Percentiles rank a stretch among this genome's conserved stretches.
Conservation (phyloP, 2,113 vertebrate genomes). For the Vimba vimba region DNA sequence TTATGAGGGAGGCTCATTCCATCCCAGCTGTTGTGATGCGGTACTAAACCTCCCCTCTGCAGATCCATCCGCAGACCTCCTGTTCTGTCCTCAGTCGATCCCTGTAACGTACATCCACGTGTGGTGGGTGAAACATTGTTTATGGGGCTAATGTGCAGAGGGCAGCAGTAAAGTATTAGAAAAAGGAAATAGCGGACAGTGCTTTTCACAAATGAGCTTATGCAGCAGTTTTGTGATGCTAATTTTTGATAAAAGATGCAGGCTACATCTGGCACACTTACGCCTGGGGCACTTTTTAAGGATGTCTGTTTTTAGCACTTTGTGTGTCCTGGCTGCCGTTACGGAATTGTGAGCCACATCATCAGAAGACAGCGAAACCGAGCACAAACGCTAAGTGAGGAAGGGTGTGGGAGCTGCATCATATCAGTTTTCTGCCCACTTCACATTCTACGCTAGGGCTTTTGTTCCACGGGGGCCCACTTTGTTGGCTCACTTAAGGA, state of each 20-base stretch:
- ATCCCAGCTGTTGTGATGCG: slow-evolving; percentile 8
- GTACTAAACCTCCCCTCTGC: not conserved
- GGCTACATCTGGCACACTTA: slow-evolving; percentile 23
- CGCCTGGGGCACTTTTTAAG: slow-evolving; percentile 25
- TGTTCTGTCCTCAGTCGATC: not conserved
- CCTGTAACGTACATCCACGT: not conserved
- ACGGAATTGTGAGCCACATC: slow-evolving; percentile 8
- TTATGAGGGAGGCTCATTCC: not conserved
- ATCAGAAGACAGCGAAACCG: slow-evolving; percentile 13
- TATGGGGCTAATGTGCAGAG: slow-evolving; percentile 27
- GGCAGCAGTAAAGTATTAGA: slow-evolving; percentile 24
- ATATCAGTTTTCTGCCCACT: slow-evolving; percentile 36
- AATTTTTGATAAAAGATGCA: slow-evolving; percentile 31
- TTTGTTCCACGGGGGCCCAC: slow-evolving; percentile 60
- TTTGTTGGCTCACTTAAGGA: slow-evolving; percentile 67
- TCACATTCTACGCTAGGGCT: slow-evolving; percentile 45
- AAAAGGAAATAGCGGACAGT: slow-evolving; percentile 18
- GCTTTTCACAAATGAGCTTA: slow-evolving; percentile 23
- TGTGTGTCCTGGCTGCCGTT: not conserved
- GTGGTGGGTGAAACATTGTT: slow-evolving; percentile 8
- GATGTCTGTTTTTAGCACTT: slow-evolving; percentile 24
- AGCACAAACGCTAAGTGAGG: not conserved
- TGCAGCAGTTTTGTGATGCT: slow-evolving; percentile 27
- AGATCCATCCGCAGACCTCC: not conserved
- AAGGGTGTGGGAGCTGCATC: slow-evolving; percentile 15